Evolutionary conservation across 2,888 invertebrate species (phyloP), one percentile per base, ranked within the genome.

Genomic region (Sphinx pinastri): DNA sequence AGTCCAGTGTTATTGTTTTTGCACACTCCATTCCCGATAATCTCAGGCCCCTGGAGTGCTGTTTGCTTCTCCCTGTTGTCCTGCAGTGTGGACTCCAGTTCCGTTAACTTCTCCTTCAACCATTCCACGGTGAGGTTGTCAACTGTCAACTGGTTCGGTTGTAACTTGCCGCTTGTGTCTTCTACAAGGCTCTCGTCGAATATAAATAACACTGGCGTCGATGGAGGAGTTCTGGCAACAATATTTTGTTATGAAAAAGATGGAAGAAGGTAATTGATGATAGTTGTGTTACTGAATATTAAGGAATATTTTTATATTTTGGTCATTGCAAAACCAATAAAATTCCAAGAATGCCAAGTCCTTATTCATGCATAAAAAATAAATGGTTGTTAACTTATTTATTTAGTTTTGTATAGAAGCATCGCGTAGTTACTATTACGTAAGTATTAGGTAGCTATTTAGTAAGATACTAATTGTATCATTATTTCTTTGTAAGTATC

Each of bases 61-160:
- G 94, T 87, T 79, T 96, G 95, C 79, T 96, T 96, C 82, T 97
- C 96, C 84, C 98, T 96, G 73, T 96, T 96, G 71, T 97, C 96
- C 84, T 96, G 97, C 57, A 98, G 93, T n/a, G 96, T 95, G n/a
- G 94, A 87, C 88, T 98, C 98, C 74, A 98, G 88, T 78, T 98
- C 98, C 16, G 94, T 95, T 70, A 98, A 91, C 83, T 97, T 97
- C 75, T 96, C 96, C 80, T 97, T 95, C 71, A 99, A 90, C 96
- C 97, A 97, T 82, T 98, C 98, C 55, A 98, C 96, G 0, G 99
- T 99, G 49, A 98, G 95, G 88, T 98, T 98, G 88, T 99, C 98
- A 0, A 99, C 97, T 0, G 98, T 98, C 75, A 99, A 88, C 84
- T 97, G 97, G 91, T 98, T 98, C n/a, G 97, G 97, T 80, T 96